These are phyloP conservation scores for Drosophila macrospina DNA, from an alignment of 2,888 invertebrate species.

Conservation along the genomic window DNA sequence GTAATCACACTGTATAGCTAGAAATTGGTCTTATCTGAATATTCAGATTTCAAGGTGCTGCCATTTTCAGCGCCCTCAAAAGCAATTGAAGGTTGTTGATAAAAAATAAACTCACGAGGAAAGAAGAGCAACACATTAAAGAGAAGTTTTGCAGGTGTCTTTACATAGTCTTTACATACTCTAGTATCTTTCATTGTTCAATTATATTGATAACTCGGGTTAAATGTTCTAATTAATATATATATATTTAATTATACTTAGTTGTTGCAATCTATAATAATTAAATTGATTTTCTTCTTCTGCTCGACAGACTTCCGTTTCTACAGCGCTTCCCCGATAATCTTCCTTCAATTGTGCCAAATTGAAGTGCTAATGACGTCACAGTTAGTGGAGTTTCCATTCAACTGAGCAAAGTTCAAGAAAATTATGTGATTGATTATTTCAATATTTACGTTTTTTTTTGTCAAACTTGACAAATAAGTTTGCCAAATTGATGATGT, in stretches of 20 bases:
- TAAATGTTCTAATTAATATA: not conserved
- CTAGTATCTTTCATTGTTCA: no score
- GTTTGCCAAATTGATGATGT: constrained; percentile 37
- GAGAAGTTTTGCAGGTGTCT: constrained; percentile 3
- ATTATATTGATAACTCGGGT: no score
- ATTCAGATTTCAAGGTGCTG: constrained; percentile 19
- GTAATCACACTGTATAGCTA: constrained; percentile 13
- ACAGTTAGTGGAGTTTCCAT: constrained; percentile 11
- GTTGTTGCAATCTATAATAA: not conserved
- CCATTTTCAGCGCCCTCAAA: constrained; percentile 28
- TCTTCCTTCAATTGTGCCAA: constrained; percentile 21
- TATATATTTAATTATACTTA: not conserved
- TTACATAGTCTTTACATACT: no score
- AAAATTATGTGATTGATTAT: constrained; percentile 8
- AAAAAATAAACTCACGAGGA: not conserved
- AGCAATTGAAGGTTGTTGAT: constrained; percentile 10
- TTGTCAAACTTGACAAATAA: constrained; percentile 47
- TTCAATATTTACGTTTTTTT: constrained; percentile 14
- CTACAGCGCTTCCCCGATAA: constrained; percentile 13
- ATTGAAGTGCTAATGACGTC: constrained; percentile 13
- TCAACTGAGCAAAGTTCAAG: not conserved
- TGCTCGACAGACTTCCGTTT: constrained; percentile 13
- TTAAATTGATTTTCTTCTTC: not conserved
- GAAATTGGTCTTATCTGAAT: constrained; percentile 20
- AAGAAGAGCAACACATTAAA: constrained; percentile 7